Evolutionary conservation across 2,888 invertebrate species (phyloP).

Genomic region (Diplazon laetatorius): DNA sequence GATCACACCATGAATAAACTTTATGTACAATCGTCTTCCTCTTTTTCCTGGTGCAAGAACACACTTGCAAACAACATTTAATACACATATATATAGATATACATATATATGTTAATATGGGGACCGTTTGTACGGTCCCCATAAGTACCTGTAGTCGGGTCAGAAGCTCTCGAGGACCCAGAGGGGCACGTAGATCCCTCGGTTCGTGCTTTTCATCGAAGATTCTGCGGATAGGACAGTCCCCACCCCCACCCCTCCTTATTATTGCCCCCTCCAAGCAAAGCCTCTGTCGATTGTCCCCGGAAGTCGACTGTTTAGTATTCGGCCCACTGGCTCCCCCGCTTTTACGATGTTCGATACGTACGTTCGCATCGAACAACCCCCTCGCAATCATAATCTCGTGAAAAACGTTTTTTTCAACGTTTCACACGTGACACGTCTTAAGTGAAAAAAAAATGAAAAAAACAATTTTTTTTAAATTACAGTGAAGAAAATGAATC

Average conservation of each 20-base stretch:
- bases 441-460: no score
- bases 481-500: no score
- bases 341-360: conserved; percentile 70
- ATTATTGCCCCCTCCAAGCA: conserved; percentile 10
- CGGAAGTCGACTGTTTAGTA: conserved; percentile 67
- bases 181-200: conserved; percentile 54
- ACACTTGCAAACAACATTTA: conserved; percentile 23
- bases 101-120: conserved; percentile 5
- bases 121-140: neutral
- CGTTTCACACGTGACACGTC: no score
- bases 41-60: conserved; percentile 9
- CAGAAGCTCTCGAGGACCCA: conserved; percentile 27
- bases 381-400: conserved; percentile 50
- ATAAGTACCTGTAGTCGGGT: conserved; percentile 46
- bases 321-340: conserved; percentile 63
- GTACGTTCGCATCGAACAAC: conserved; percentile 51
- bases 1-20: conserved; percentile 19
- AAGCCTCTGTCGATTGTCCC: conserved; percentile 47
- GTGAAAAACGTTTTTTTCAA: no score
- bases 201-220: conserved; percentile 52
- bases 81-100: conserved; percentile 16
- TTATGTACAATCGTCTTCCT: conserved; percentile 18
- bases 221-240: conserved; percentile 62
- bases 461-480: no score
- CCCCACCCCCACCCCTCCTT: conserved; percentile 9